A percentile compares a stretch with the other conserved stretches of the same genome.
These are phyloP conservation scores for Meloidogyne chitwoodi DNA, from an alignment of 1,140 invertebrate genomes.

Conservation along the genomic window DNA sequence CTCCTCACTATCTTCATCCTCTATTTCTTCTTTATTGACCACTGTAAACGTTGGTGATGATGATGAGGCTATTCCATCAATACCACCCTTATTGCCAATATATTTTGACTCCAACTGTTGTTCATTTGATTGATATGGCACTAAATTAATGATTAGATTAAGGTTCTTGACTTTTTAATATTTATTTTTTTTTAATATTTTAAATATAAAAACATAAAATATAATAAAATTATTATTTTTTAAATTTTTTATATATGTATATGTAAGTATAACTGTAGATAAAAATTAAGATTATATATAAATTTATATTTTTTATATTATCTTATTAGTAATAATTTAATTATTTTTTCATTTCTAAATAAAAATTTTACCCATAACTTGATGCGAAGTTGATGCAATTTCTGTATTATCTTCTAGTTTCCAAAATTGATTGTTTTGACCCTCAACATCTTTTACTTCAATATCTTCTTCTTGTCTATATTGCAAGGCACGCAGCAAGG, in stretches of 20 bases:
- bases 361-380: neutral
- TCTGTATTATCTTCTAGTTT: neutral
- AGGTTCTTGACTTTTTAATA: neutral
- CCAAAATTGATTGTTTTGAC: neutral
- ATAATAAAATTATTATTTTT: too few relatives aligned
- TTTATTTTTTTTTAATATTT: too few relatives aligned
- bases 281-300: too few relatives aligned
- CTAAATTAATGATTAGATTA: neutral
- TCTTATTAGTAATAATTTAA: too few relatives aligned
- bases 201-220: too few relatives aligned
- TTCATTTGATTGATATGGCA: neutral
- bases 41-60: neutral
- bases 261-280: too few relatives aligned
- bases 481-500: constrained; percentile 24
- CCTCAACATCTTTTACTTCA: neutral
- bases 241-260: too few relatives aligned
- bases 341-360: too few relatives aligned
- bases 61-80: neutral
- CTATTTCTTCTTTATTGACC: neutral
- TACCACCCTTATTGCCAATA: neutral
- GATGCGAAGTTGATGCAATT: neutral
- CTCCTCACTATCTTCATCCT: neutral
- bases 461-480: constrained; percentile 21
- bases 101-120: neutral
- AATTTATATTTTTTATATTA: too few relatives aligned